Conservation (phyloP, 2,888 invertebrate species). For the Napeogenes sylphis region DNA sequence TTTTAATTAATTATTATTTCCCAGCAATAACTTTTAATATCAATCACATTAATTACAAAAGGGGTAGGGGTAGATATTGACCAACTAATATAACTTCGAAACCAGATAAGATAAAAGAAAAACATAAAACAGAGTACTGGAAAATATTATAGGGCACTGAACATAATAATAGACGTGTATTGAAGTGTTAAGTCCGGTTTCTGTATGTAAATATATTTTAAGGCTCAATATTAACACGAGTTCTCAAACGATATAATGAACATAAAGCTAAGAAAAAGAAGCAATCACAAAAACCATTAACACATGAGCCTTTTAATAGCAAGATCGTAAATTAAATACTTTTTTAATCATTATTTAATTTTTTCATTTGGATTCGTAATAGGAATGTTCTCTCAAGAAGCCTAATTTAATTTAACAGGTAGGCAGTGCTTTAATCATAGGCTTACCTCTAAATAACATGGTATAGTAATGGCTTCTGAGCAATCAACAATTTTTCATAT, state of each 20-base stretch:
- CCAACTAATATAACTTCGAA: too few species aligned
- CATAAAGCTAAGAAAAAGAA: constrained; percentile 30
- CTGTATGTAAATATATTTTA: constrained; percentile 1
- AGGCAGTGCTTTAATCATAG: constrained; percentile 76
- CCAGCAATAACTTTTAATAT: too few species aligned
- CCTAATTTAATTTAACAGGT: constrained; percentile 78
- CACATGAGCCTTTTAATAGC: constrained; percentile 63
- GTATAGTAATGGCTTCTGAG: constrained; percentile 68
- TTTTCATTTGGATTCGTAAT: constrained; percentile 48
- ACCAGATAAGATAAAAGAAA: too few species aligned
- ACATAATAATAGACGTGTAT: too few species aligned
- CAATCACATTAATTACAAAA: too few species aligned
- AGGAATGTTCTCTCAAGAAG: constrained; percentile 70
- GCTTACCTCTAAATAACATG: constrained; percentile 71
- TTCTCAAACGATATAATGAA: constrained; percentile 30
- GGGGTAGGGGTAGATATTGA: too few species aligned
- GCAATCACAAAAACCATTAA: constrained; percentile 60
- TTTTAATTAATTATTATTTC: too few species aligned
- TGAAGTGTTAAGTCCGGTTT: background rate
- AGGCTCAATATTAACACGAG: constrained; percentile 20
- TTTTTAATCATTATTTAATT: constrained; percentile 53
- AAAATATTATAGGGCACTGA: too few species aligned
- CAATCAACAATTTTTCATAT: constrained; percentile 76
- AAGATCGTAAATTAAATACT: constrained; percentile 65
- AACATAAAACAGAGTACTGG: too few species aligned